Percentiles rank a stretch among this genome's conserved stretches.
These are phyloP conservation scores for Neogobius melanostomus DNA, from an alignment of 2,113 vertebrate genomes.

Conservation along the genomic window DNA sequence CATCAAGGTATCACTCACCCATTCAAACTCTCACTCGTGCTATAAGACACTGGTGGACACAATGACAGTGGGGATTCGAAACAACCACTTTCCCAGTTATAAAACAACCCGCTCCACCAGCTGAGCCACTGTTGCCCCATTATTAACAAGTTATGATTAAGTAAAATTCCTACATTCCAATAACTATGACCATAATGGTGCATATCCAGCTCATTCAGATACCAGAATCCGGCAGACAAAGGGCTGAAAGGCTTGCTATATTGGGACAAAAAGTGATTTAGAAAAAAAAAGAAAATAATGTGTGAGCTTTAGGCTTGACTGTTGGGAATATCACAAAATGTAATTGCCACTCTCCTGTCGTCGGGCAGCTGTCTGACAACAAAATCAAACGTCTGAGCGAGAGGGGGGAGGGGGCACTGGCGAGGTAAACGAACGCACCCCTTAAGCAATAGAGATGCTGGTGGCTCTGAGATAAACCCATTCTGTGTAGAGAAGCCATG, in stretches of 20 bases:
- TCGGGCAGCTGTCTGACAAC: conserved; percentile 62
- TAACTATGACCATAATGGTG: conserved; percentile 5
- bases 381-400: conserved; percentile 52
- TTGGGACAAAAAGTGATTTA: conserved; percentile 26
- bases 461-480: conserved; percentile 55
- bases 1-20: no score
- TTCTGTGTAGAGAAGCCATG: conserved; percentile 47
- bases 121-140: no score
- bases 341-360: conserved; percentile 59
- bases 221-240: neutral
- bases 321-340: conserved; percentile 53
- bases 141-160: no score
- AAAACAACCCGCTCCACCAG: no score
- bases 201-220: conserved; percentile 1
- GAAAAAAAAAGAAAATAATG: conserved; percentile 13
- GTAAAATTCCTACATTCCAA: neutral
- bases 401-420: conserved; percentile 16
- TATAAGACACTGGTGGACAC: no score
- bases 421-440: conserved; percentile 54
- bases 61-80: no score
- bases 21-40: no score
- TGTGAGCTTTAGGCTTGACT: conserved; percentile 26
- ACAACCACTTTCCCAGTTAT: no score
- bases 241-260: conserved; percentile 33
- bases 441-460: conserved; percentile 39